These are phyloP conservation scores for Yponomeuta plumbellus DNA, from an alignment of 2,888 invertebrate genomes.

Conservation along the genomic window DNA sequence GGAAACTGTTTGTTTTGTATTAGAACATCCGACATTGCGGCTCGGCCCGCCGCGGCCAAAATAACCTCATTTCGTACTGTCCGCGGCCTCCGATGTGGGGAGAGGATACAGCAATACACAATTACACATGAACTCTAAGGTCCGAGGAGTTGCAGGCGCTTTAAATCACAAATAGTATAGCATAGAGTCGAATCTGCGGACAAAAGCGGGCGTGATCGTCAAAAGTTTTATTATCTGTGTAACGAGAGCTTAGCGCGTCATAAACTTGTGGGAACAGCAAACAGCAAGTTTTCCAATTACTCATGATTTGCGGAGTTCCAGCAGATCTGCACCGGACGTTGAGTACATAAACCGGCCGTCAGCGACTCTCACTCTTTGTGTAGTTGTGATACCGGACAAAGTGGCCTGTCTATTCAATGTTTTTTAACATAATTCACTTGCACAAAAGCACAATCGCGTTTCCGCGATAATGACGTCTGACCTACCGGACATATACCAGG, in stretches of 20 bases:
- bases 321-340: neutral
- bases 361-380: neutral
- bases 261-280: neutral
- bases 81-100: neutral
- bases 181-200: neutral
- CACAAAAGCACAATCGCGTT: neutral
- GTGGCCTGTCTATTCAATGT: no score
- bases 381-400: no score
- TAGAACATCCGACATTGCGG: neutral
- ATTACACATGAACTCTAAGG: no score
- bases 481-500: neutral
- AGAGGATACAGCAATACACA: no score
- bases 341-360: neutral
- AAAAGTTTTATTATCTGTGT: neutral
- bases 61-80: neutral
- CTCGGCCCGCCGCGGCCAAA: neutral
- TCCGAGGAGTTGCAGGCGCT: no score
- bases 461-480: neutral
- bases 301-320: neutral
- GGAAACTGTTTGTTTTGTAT: neutral
- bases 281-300: slow-evolving; percentile 1
- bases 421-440: neutral
- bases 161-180: neutral
- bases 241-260: neutral
- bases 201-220: neutral